These are phyloP conservation scores for Anadara kagoshimensis DNA, from an alignment of 1,140 invertebrate species.

Conservation along the genomic window DNA sequence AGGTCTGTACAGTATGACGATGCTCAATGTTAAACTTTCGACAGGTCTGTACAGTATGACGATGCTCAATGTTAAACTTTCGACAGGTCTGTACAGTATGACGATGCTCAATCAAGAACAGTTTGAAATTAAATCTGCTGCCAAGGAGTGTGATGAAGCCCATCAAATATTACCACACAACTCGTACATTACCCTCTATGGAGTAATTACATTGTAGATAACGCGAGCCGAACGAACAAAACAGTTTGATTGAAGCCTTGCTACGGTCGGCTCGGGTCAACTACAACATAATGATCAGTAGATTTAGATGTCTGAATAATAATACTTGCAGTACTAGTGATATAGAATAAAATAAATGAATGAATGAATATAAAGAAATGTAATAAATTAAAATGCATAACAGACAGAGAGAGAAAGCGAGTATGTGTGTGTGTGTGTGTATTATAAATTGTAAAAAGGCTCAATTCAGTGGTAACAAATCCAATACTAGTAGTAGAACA, in stretches of 20 bases:
- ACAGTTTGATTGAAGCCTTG: conserved; percentile 5
- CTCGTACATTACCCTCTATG: no score
- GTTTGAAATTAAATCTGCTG: no score
- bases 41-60: no score
- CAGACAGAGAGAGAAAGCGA: background rate
- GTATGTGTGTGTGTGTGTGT: background rate
- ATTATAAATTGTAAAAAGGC: background rate
- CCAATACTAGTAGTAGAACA: no score
- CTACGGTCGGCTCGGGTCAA: conserved; percentile 6
- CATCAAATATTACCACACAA: no score
- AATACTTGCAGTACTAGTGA: background rate
- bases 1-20: no score
- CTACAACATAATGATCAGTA: conserved; percentile 1
- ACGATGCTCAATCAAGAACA: no score
- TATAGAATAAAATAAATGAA: background rate
- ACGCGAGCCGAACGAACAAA: conserved; percentile 24
- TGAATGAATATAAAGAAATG: background rate
- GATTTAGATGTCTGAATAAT: background rate
- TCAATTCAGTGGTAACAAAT: no score
- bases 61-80: no score
- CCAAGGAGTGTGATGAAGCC: no score
- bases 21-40: no score
- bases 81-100: no score
- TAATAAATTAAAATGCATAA: background rate
- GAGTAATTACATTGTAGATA: background rate